phyloP scores from a whole-genome alignment of 2,888 invertebrate genomes.

The Spisula subtruncata region DNA sequence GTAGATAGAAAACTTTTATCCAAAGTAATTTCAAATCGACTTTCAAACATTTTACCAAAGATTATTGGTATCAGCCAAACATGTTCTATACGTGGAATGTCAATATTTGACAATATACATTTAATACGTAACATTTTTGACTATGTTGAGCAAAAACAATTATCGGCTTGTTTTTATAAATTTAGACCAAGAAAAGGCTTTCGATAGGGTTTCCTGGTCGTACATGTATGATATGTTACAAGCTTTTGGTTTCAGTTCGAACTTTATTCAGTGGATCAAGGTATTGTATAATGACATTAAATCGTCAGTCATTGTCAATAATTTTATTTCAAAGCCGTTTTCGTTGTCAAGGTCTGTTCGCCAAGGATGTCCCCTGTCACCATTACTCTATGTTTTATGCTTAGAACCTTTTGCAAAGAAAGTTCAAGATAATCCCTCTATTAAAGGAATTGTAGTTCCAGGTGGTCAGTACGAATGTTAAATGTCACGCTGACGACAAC shows the following conservation, averaged over 20 bases:
- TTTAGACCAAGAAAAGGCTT: constrained; percentile 76
- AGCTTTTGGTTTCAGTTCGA: constrained; percentile 69
- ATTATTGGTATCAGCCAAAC: constrained; percentile 70
- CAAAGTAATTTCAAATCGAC: constrained; percentile 67
- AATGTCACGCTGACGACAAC: constrained; percentile 54
- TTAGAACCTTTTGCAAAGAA: too few relatives aligned
- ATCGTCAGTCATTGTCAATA: constrained; percentile 68
- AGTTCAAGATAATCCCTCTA: too few relatives aligned
- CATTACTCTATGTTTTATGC: too few relatives aligned
- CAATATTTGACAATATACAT: constrained; percentile 73
- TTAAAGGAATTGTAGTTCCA: too few relatives aligned
- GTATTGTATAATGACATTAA: constrained; percentile 69
- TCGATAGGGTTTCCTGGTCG: constrained; percentile 70
- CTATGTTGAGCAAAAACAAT: constrained; percentile 70
- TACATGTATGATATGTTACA: constrained; percentile 67
- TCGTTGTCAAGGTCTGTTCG: constrained; percentile 57
- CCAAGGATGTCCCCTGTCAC: constrained; percentile 66
- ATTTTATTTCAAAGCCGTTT: constrained; percentile 64
- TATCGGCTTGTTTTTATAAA: constrained; percentile 63
- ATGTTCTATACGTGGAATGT: constrained; percentile 67
- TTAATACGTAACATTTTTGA: constrained; percentile 64
- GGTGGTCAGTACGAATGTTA: too few relatives aligned
- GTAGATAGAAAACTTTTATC: constrained; percentile 73
- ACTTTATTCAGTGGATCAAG: constrained; percentile 69
- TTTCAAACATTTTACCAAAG: constrained; percentile 58